These are phyloP conservation scores for Trichonephila inaurata DNA, from an alignment of 1,140 invertebrate species.

Conservation along the genomic window DNA sequence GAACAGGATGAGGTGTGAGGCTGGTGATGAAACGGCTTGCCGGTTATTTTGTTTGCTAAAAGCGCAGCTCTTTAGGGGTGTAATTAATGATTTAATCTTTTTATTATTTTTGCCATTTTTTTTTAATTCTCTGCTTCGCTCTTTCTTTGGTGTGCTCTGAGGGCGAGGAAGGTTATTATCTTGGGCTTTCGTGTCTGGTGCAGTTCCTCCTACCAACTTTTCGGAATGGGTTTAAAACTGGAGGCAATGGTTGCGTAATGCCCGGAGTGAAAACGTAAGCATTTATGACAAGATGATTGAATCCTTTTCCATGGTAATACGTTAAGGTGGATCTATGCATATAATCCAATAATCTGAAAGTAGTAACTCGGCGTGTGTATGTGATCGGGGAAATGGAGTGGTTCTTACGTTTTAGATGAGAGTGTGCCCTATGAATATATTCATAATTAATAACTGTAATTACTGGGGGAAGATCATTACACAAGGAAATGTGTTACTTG, in stretches of 20 bases:
- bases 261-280: neutral
- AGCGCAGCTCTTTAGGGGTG: conserved; percentile 47
- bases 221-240: neutral
- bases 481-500: neutral
- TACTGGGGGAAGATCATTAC: neutral
- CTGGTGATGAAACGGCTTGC: conserved; percentile 52
- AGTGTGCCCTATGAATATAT: neutral
- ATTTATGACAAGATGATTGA: conserved; percentile 27
- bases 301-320: conserved; percentile 18
- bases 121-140: neutral
- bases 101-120: neutral
- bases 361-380: neutral
- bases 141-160: neutral
- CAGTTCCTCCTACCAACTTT: neutral
- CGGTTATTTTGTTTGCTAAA: conserved; percentile 67
- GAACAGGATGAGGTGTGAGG: conserved; percentile 67
- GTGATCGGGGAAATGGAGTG: neutral
- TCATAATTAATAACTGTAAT: conserved; percentile 5
- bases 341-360: conserved; percentile 27
- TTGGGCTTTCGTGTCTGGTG: conserved; percentile 3
- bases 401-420: neutral
- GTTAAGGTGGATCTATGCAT: conserved; percentile 20
- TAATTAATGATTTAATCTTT: conserved; percentile 66
- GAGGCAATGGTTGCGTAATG: conserved; percentile 6
- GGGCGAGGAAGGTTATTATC: conserved; percentile 25